Conservation (phyloP, 2,888 invertebrate species). For the Habroteleia sp. region DNA sequence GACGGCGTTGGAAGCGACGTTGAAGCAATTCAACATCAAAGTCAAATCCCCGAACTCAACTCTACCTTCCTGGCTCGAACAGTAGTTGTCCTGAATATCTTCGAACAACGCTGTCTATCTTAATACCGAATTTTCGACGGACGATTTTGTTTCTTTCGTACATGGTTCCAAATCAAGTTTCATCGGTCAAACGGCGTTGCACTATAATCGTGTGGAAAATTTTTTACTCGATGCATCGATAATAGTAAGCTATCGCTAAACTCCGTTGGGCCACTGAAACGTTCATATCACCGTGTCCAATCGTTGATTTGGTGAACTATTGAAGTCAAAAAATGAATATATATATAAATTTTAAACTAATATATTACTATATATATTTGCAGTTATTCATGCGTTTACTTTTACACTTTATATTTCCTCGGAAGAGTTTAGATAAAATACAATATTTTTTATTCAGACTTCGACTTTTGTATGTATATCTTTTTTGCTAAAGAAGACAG, state of each 20-base stretch:
- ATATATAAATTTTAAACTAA: background rate
- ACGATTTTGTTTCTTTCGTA: conserved; percentile 31
- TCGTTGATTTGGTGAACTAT: conserved; percentile 11
- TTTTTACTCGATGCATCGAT: conserved; percentile 7
- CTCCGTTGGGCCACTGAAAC: conserved; percentile 24
- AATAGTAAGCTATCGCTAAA: background rate
- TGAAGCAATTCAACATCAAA: conserved; percentile 97
- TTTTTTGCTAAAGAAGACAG: no score
- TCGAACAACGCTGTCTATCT: background rate
- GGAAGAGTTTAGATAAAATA: no score
- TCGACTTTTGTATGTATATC: no score
- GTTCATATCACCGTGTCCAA: conserved; percentile 27
- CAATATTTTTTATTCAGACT: no score
- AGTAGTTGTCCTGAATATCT: conserved; percentile 80
- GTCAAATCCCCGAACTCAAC: conserved; percentile 90
- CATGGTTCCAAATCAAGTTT: conserved; percentile 27
- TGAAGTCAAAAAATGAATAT: conserved; percentile 12
- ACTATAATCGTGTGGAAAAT: background rate
- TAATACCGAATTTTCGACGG: background rate
- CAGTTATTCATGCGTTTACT: no score
- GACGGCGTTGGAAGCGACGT: conserved; percentile 93
- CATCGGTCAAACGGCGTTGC: conserved; percentile 11
- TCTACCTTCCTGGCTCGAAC: conserved; percentile 91
- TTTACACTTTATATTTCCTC: no score
- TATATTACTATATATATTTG: conserved; percentile 16